These are phyloP conservation scores for Madoqua kirkii DNA, from an alignment of 2,113 vertebrate species.

Conservation along the genomic window DNA sequence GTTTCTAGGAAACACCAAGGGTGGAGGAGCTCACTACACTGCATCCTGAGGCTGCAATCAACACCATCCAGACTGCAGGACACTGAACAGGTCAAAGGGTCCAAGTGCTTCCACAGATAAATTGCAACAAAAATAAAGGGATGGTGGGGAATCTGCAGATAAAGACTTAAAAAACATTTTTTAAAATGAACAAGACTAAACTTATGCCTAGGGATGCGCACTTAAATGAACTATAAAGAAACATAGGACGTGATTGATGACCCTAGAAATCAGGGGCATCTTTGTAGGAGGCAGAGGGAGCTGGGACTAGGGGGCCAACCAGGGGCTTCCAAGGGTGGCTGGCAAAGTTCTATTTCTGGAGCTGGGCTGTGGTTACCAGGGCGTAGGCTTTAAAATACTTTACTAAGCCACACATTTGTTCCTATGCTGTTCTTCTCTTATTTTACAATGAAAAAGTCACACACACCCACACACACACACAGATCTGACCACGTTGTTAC, in stretches of 20 bases:
- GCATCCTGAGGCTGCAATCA: not conserved
- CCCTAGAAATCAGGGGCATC: not conserved
- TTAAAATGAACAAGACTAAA: not conserved
- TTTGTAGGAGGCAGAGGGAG: not conserved
- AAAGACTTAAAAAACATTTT: not conserved
- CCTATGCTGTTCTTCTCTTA: not conserved
- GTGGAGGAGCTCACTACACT: accelerated
- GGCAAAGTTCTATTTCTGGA: not conserved
- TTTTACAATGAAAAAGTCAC: not conserved
- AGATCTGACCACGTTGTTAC: not conserved
- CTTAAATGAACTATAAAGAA: not conserved
- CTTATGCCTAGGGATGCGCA: not conserved
- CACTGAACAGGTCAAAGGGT: not conserved
- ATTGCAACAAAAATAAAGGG: not conserved
- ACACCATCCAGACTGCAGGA: not conserved
- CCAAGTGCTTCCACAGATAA: not conserved
- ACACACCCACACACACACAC: not conserved
- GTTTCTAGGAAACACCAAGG: not conserved
- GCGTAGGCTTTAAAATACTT: not conserved
- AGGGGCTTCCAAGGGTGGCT: not conserved
- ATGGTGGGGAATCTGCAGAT: not conserved
- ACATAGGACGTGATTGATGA: accelerated
- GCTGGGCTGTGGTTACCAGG: not conserved
- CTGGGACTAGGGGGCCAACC: not conserved
- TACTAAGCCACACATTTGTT: not conserved